Conservation (phyloP, 2,797 vertebrate species). For the Myotis myotis region DNA sequence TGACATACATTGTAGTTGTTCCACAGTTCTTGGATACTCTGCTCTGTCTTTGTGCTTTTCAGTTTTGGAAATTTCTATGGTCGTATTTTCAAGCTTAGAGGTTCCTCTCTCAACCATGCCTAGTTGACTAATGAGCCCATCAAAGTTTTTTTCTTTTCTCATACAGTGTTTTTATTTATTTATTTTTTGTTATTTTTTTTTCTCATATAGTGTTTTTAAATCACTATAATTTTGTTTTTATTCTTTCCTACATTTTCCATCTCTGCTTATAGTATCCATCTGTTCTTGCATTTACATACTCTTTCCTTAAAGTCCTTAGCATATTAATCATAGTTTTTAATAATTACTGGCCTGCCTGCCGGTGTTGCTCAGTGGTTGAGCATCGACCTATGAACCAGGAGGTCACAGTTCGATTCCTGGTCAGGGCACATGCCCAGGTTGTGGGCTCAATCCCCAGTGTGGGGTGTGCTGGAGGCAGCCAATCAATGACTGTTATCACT, state of each 20-base stretch:
- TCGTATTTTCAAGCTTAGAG: neutral
- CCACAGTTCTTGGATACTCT: neutral
- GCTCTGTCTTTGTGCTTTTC: neutral
- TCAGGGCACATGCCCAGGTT: no score
- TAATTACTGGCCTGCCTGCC: no score
- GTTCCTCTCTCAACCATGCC: neutral
- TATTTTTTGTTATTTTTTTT: no score
- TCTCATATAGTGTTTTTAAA: neutral
- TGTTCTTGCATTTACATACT: neutral
- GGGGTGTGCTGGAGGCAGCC: no score
- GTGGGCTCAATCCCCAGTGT: no score
- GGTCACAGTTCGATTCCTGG: no score
- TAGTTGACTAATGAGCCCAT: neutral
- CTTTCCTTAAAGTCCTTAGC: neutral
- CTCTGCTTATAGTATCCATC: neutral
- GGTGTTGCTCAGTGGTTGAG: no score
- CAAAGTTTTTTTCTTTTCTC: neutral
- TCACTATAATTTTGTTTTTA: neutral
- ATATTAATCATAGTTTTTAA: neutral
- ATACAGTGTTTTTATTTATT: neutral
- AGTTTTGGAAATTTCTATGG: neutral
- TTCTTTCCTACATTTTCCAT: neutral
- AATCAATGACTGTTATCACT: no score
- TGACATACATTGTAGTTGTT: neutral
- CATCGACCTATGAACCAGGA: no score